Percentiles rank a stretch among this genome's conserved stretches.
phyloP scores from a whole-genome alignment of 2,888 invertebrate species.

The Erpobdella octoculata region DNA sequence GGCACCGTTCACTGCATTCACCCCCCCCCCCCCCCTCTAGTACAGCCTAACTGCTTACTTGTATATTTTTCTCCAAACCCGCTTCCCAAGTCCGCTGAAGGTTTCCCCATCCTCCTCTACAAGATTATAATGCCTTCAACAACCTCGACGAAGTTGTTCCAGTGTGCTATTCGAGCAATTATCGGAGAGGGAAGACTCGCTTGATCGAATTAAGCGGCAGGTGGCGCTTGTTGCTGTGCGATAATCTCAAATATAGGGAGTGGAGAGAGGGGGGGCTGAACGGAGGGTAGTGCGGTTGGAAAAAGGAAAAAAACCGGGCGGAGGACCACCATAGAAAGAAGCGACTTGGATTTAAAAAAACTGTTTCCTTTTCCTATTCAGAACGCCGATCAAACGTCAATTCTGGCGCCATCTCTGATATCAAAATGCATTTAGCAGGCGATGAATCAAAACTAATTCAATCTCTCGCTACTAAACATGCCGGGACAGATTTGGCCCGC shows the following conservation, averaged over 20 bases:
- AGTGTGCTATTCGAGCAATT: not conserved
- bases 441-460: slow-evolving; percentile 2
- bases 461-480: slow-evolving; percentile 5
- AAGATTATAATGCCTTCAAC: no score
- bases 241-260: not conserved
- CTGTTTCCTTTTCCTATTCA: no score
- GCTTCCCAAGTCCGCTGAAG: no score
- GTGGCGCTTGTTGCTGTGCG: not conserved
- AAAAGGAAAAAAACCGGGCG: no score
- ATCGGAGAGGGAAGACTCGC: not conserved
- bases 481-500: not conserved
- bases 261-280: no score
- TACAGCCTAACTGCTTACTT: no score
- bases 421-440: not conserved
- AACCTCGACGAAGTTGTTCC: not conserved
- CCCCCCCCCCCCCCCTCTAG: no score
- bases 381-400: not conserved
- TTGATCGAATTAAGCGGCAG: slow-evolving; percentile 7
- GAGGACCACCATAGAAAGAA: no score
- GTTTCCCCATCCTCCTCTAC: no score
- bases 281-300: no score
- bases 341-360: no score
- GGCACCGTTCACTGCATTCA: not conserved
- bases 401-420: not conserved
- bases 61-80: no score